These are phyloP conservation scores for Thomomys bottae DNA, from an alignment of 2,113 vertebrate genomes.

Conservation along the genomic window DNA sequence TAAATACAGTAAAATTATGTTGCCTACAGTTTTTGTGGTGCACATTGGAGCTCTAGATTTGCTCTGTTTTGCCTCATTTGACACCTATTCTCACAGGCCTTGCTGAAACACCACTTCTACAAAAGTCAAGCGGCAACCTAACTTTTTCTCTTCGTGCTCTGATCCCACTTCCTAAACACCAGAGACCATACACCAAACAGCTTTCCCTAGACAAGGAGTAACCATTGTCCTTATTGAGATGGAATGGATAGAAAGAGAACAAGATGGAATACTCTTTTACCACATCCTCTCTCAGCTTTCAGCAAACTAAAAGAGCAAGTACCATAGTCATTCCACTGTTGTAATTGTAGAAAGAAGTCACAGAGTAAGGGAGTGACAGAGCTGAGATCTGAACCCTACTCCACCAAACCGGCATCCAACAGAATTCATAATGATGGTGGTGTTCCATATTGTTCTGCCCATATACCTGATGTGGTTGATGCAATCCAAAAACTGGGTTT, in stretches of 20 bases:
- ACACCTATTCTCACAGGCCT: not conserved
- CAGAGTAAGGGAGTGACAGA: not conserved
- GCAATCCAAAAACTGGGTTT: not conserved
- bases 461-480: too few species aligned
- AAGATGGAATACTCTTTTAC: too few species aligned
- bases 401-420: not conserved
- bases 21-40: not conserved
- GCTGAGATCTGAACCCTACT: not conserved
- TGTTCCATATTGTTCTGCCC: not conserved
- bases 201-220: not conserved
- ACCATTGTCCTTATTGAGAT: not conserved
- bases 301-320: not conserved
- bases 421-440: not conserved
- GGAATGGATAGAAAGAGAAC: not conserved
- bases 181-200: not conserved
- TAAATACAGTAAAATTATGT: not conserved
- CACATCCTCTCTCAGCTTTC: not conserved
- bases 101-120: not conserved
- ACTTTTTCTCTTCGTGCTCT: not conserved
- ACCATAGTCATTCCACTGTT: too few species aligned
- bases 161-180: not conserved
- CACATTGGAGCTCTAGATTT: not conserved
- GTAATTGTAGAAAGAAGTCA: not conserved
- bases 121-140: not conserved
- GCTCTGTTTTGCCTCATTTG: not conserved